Base-by-base conservation (phyloP, 2,888 invertebrate genomes). In the Adelognathus sp. region DNA sequence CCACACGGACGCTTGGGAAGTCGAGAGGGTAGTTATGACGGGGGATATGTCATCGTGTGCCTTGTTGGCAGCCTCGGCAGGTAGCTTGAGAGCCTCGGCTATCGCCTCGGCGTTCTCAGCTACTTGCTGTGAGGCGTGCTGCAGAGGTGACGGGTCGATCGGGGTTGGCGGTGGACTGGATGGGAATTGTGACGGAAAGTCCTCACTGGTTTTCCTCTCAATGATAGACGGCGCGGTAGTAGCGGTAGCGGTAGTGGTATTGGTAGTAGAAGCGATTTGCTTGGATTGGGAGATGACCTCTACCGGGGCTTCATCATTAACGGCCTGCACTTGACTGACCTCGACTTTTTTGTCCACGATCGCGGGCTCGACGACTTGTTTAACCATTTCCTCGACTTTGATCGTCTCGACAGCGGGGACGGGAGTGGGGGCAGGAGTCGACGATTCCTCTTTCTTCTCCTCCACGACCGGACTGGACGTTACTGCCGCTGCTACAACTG, bases 121-220 rank as follows among this genome's bases (percentile, higher is more conserved):
- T 46, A 83, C 87, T 80, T 88, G 89, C 76, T 88, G 90, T n/a
- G n/a, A n/a, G 75, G 90, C 90, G 85, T 88, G 88, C 86, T 91
- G 90, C 85, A 90, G 84, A 73, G 91, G 91, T 78, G 91, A 89
- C 52, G 91, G 90, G 76, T 91, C 91, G 81, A 91, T 90, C 61
- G 91, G 91, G 58, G 91, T 91, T 71, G 91, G 90, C 63, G 91
- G 91, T 74, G 91, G 91, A 85, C 91, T 91, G 80, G 90, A 90
- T 67, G 91, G 91, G 80, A 87, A 85, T 78, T 85, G 84, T 87
- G 90, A 88, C 64, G 88, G 89, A 85, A 87, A 83, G 83, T 91
- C 91, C 90, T 90, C 91, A 90, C 87, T 90, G 90, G 88, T 90
- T 91, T 90, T 91, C 89, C 89, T 90, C 90, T 90, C 90, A 90